These are phyloP conservation scores for Ophraella communa DNA, from an alignment of 2,888 invertebrate species.

Conservation along the genomic window DNA sequence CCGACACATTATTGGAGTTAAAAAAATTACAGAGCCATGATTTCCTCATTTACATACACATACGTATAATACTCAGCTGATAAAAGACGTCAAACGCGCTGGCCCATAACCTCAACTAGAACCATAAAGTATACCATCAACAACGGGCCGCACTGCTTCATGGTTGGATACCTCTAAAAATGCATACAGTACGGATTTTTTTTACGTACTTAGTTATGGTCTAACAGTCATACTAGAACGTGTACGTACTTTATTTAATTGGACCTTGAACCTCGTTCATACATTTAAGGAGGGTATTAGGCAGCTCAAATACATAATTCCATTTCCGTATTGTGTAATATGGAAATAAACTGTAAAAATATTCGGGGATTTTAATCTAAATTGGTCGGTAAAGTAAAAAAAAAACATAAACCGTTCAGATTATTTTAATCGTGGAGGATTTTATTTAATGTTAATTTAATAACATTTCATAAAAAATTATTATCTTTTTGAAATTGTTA, in stretches of 20 bases:
- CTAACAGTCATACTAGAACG: conserved; percentile 7
- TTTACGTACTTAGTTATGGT: conserved; percentile 16
- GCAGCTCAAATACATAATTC: neutral
- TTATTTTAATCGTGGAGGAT: no score
- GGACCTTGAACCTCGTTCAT: conserved; percentile 14
- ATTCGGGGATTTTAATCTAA: no score
- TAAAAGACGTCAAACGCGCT: conserved; percentile 3
- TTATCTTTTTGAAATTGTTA: no score
- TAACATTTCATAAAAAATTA: no score
- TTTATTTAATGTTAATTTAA: no score
- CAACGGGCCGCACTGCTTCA: conserved; percentile 3
- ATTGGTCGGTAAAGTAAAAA: no score
- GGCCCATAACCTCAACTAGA: conserved; percentile 1
- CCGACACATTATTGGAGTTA: no score
- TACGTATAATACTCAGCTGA: neutral
- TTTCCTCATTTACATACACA: neutral
- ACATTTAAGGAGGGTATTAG: neutral
- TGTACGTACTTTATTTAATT: conserved; percentile 12
- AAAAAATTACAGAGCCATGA: no score
- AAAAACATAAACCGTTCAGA: no score
- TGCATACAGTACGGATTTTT: conserved; percentile 17
- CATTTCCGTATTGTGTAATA: neutral
- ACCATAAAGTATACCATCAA: conserved; percentile 1
- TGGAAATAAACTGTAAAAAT: neutral
- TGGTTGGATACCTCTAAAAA: conserved; percentile 19